Base-by-base conservation (phyloP, 2,888 invertebrate species). In the Tyria jacobaeae region DNA sequence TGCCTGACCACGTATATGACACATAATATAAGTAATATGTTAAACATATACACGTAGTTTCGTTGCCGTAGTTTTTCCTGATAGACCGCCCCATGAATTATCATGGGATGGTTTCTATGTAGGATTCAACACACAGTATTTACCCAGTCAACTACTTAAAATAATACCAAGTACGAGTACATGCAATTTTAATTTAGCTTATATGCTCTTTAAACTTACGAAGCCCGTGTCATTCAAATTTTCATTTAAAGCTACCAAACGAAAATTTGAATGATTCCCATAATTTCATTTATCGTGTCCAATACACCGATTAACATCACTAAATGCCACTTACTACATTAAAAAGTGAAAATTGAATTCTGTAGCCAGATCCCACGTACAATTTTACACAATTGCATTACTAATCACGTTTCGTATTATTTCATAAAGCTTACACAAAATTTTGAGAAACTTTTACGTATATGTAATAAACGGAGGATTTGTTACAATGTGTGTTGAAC, bases 371-470 rank as follows among this genome's bases (percentile, higher is more conserved):
- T 64, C 54, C 68, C 21, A 51, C 63, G 60, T 57, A 70, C 54
- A 75, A 75, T 62, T 69, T 68, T 58, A 71, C 68, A 68, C 63
- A 78, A 76, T 76, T 73, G 60, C 50, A 78, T 76, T 78, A 78
- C 31, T 74, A 78, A 78, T 73, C 71, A 75, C 71, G 68, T 47
- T 68, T 57, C 53, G 58, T 54, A 61, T 68, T 69, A 64, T 59
- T 74, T 64, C 64, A 52, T 70, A 77, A 75, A 77, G 75, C 73
- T 75, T 77, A 75, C 60, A 60, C 48, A 31, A 27, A 57, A 35
- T 59, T 74, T 59, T 21, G 15, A 51, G 35, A 3, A 51, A 35
- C 21, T 51, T 51, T 35, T 35, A 35, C 21, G 51, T 21, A 12
- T 21, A 34, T 21, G 5, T 1, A 27, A 21, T 6, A 34, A 21